Conservation (phyloP, 2,888 invertebrate species). For the Nymphalis c-album region DNA sequence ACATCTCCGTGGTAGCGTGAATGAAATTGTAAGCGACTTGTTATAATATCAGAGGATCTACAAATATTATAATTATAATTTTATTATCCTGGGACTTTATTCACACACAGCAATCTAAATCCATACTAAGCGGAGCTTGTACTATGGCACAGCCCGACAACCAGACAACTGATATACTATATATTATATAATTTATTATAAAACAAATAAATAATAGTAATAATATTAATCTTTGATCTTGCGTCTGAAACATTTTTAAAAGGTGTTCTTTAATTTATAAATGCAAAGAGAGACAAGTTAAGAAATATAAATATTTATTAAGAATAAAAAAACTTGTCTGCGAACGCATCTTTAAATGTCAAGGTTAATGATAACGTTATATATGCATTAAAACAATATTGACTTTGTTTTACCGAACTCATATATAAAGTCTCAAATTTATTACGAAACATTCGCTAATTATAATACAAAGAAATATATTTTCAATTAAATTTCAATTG, state of each 20-base stretch:
- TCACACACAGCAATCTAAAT: too few species aligned
- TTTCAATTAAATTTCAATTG: too few species aligned
- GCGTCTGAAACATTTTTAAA: not conserved
- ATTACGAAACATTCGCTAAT: too few species aligned
- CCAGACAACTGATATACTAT: too few species aligned
- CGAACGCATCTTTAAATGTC: slow-evolving; percentile 16
- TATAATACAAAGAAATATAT: too few species aligned
- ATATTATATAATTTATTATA: too few species aligned
- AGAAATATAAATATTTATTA: slow-evolving; percentile 9
- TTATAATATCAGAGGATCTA: slow-evolving; percentile 7
- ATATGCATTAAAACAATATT: not conserved
- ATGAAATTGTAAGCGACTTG: slow-evolving; percentile 26
- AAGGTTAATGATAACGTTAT: slow-evolving; percentile 2
- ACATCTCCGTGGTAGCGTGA: slow-evolving; percentile 32
- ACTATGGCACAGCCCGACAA: too few species aligned
- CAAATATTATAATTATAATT: too few species aligned
- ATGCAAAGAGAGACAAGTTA: not conserved
- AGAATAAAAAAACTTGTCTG: slow-evolving; percentile 7
- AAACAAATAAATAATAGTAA: too few species aligned
- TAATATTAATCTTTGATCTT: not conserved
- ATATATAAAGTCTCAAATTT: too few species aligned
- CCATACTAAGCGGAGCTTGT: too few species aligned
- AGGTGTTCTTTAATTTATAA: not conserved
- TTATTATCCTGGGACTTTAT: too few species aligned
- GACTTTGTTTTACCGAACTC: not conserved